phyloP scores from a whole-genome alignment of 2,797 vertebrate genomes.

The Octomys mimax region DNA sequence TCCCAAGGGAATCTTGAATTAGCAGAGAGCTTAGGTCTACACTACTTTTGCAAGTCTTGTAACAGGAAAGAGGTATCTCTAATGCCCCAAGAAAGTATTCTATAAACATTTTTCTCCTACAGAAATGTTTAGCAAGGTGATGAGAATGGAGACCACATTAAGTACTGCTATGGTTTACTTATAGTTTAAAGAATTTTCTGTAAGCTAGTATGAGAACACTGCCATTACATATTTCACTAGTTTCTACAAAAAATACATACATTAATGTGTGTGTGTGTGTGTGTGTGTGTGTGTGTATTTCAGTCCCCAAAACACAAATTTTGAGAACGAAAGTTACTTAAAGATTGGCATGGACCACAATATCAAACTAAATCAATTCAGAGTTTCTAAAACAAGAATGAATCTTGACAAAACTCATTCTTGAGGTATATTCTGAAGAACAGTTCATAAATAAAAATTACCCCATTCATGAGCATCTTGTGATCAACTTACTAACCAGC shows the following conservation, averaged over 20 bases:
- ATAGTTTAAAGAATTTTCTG: background rate
- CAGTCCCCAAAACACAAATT: background rate
- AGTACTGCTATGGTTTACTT: background rate
- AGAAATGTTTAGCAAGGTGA: conserved; percentile 7
- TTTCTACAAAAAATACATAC: background rate
- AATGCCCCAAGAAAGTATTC: background rate
- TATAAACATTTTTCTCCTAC: background rate
- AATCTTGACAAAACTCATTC: conserved; percentile 24
- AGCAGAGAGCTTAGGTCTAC: background rate
- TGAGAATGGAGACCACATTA: background rate
- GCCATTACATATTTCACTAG: background rate
- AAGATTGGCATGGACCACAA: background rate
- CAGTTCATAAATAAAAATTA: conserved; percentile 32
- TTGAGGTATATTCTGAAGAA: conserved; percentile 32
- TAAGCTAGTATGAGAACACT: background rate
- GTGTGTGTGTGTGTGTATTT: background rate
- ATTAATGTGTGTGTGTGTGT: no score
- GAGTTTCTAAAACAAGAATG: conserved; percentile 58
- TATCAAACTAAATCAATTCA: conserved; percentile 32
- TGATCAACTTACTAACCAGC: background rate
- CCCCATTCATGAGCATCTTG: background rate
- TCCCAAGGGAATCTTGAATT: background rate
- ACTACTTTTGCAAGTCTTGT: background rate
- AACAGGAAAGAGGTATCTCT: background rate
- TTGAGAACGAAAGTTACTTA: conserved; percentile 23